Evolutionary conservation across 2,113 vertebrate genomes (phyloP).

Genomic region (Columba livia): DNA sequence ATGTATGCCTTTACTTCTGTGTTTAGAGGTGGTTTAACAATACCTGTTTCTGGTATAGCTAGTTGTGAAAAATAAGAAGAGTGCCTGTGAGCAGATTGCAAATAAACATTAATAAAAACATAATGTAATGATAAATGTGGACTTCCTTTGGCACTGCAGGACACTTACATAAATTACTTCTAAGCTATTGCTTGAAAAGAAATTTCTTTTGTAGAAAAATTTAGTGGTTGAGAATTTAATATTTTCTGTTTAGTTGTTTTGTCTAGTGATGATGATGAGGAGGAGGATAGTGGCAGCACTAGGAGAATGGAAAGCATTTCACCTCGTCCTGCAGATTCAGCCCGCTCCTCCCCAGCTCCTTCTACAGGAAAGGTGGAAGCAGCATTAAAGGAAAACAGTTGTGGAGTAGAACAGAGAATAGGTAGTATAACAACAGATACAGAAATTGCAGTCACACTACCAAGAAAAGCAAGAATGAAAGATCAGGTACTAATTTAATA

Average conservation of each 20-base stretch:
- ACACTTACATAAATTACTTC: not conserved
- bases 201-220: constrained; percentile 25
- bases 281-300: constrained; percentile 82
- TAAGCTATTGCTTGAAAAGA: not conserved
- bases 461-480: constrained; percentile 90
- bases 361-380: constrained; percentile 91
- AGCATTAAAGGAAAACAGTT: constrained; percentile 83
- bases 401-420: constrained; percentile 79
- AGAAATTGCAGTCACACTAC: constrained; percentile 78
- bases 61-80: not conserved
- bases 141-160: constrained; percentile 10
- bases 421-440: constrained; percentile 80
- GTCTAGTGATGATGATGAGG: constrained; percentile 92
- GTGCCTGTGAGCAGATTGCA: not conserved
- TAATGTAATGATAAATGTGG: not conserved
- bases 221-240: constrained; percentile 55
- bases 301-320: constrained; percentile 88
- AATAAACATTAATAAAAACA: not conserved
- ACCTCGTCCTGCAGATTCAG: constrained; percentile 89
- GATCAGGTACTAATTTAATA: constrained; percentile 85
- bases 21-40: not conserved
- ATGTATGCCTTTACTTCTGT: not conserved
- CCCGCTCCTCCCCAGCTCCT: constrained; percentile 88
- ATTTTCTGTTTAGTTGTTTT: constrained; percentile 86
- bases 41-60: not conserved